Evolutionary conservation across 2,888 invertebrate genomes (phyloP), one percentile per base, ranked within the genome.

Genomic region (Tenthredo scrophulariae): DNA sequence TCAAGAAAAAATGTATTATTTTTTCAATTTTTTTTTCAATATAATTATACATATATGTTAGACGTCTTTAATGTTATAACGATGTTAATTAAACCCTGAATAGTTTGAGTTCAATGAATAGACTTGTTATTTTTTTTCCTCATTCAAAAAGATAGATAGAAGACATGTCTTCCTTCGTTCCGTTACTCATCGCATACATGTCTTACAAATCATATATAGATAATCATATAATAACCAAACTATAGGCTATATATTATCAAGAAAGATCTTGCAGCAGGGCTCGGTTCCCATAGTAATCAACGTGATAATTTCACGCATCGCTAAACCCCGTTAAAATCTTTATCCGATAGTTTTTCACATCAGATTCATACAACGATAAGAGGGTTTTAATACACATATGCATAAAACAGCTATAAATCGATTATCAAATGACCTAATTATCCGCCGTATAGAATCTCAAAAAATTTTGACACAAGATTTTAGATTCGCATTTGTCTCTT

Each of bases 251-350:
- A 26, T 29, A 5, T 29, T 33, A 67, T 33, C 67, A 33, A 33
- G 15, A 67, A 13, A 67, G 67, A 67, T 67, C 67, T 67, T 33
- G 26, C n/a, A 54, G 26, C 54, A 54, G 54, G 40, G 72, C 43
- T 74, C 13, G 72, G 43, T 72, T 72, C 72, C n/a, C 72, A 43
- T 72, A 18, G 72, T 40, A 40, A 72, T 43, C 40, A 72, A 22
- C 72, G 43, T 40, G 22, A 26, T 74, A 22, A 74, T 74, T 74
- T 74, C 22, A 74, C 43, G 72, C 43, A 40, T 74, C 72, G 72
- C 4, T 43, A 13, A 74, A 74, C 13, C 43, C n/a, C 10, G 26
- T 74, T 40, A 54, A 77, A 77, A 74, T 74, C 43, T 40, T 74
- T 10, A n/a, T 7, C 22, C 43, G 26, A 43, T 15, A n/a, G 43